Base-by-base conservation (phyloP, 2,113 vertebrate genomes). In the Heterochromis multidens region DNA sequence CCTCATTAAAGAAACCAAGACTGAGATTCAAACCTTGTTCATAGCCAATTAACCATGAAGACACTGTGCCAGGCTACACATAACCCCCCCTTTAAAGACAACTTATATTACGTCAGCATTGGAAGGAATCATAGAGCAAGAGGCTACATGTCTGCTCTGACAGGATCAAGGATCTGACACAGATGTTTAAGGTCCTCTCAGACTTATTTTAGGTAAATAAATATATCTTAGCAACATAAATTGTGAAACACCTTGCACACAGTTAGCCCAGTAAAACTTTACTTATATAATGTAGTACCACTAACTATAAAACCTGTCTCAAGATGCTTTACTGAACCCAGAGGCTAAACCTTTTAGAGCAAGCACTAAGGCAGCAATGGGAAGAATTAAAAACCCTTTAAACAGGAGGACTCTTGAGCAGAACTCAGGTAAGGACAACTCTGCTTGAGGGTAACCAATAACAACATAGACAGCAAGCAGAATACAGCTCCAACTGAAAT, bases 131-230 rank as follows among this genome's bases (percentile, higher is more conserved):
- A 11, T 6, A 56, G 78, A 49, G 57, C 59, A 49, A 8, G 0
- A 25, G 61, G 58, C 74, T 56, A 72, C 60, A 87, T 52, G 74
- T 81, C 56, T 57, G 76, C 9, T 58, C 67, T 82, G 83, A 74
- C 49, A 84, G 78, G 59, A 88, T 87, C 58, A 12, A 83, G 86
- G 82, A 60, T 83, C 59, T 81, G 54, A 79, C 76, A 79, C 65
- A 31, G 25, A 80, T 65, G 72, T 85, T 84, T 86, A 81, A 85
- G 84, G 67, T 72, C 63, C 67, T 85, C 59, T 85, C 43, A 84
- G 82, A 40, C 31, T 61, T 70, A 43, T 49, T 81, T 31, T 25
- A 52, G 17, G 12, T 54, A 52, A 52, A 74, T n/a, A 74, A 74
- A 74, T 19, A 74, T 31, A 54, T 31, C 25, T 74, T 54, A 54